phyloP scores from a whole-genome alignment of 1,140 invertebrate species.

The Anagrus nilaparvatae region DNA sequence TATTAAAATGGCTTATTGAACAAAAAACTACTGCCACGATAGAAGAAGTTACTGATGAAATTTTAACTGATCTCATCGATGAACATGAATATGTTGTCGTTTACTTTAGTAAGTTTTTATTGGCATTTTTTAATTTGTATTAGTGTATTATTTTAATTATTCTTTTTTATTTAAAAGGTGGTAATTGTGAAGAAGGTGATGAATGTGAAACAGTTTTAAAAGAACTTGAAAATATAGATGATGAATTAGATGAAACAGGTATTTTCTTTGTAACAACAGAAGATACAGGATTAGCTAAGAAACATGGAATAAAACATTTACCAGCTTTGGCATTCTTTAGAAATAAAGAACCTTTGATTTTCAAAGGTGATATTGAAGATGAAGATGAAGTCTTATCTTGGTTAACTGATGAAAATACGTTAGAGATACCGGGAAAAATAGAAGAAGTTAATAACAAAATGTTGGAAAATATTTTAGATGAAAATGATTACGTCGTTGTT shows the following conservation, averaged over 20 bases:
- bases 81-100: constrained; percentile 91
- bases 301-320: constrained; percentile 73
- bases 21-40: constrained; percentile 88
- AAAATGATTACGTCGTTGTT: constrained; percentile 81
- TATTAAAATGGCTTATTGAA: constrained; percentile 79
- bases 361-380: constrained; percentile 77
- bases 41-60: constrained; percentile 90
- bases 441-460: constrained; percentile 87
- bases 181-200: constrained; percentile 77
- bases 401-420: constrained; percentile 83
- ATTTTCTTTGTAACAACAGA: constrained; percentile 91
- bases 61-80: constrained; percentile 73
- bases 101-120: constrained; percentile 68
- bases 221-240: constrained; percentile 86
- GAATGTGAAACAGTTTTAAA: constrained; percentile 74
- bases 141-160: too few relatives aligned
- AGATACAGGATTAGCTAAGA: constrained; percentile 70
- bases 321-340: constrained; percentile 83
- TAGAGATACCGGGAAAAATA: constrained; percentile 86
- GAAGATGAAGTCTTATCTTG: constrained; percentile 84
- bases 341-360: constrained; percentile 76
- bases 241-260: constrained; percentile 85
- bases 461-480: constrained; percentile 81
- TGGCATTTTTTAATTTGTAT: constrained; percentile 1
- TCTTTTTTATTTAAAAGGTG: too few relatives aligned